These are phyloP conservation scores for Lethocerus indicus DNA, from an alignment of 1,140 invertebrate species.

Conservation along the genomic window DNA sequence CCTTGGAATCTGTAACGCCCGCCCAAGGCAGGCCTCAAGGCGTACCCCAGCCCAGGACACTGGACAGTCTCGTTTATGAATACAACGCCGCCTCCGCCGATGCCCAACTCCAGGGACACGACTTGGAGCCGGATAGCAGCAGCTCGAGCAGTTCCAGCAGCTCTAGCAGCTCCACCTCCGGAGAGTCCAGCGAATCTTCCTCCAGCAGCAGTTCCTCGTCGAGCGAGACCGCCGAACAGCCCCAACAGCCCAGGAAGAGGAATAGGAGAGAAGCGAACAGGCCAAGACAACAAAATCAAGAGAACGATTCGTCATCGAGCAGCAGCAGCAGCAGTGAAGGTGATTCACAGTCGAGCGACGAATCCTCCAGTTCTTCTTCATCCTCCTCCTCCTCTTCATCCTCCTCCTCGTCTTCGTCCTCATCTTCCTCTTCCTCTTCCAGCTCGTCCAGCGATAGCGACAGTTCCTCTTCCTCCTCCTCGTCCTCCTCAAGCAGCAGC, in stretches of 20 bases:
- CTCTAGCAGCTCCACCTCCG: not conserved
- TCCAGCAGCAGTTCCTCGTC: not conserved
- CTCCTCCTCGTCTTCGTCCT: slow-evolving; percentile 5
- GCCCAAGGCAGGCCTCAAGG: slow-evolving; percentile 9
- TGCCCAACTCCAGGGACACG: slow-evolving; percentile 1
- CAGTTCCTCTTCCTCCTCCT: slow-evolving; percentile 4
- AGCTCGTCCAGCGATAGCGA: slow-evolving; percentile 8
- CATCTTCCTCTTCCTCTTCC: slow-evolving; percentile 12
- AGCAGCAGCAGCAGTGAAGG: not conserved
- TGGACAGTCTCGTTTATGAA: slow-evolving; percentile 17
- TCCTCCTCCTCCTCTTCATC: not conserved
- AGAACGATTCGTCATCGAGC: too few species aligned
- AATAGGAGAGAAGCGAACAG: too few species aligned
- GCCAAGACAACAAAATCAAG: too few species aligned
- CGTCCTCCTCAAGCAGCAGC: too few species aligned
- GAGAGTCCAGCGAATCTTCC: not conserved
- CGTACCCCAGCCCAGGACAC: slow-evolving; percentile 6
- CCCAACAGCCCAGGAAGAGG: too few species aligned
- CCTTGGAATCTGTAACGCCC: slow-evolving; percentile 15
- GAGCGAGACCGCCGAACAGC: slow-evolving; percentile 3
- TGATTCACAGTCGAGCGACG: not conserved
- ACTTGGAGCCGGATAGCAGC: slow-evolving; percentile 4
- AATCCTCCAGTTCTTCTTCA: not conserved
- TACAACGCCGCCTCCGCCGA: slow-evolving; percentile 13
- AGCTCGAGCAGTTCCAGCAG: not conserved